Evolutionary conservation across 2,888 invertebrate species (phyloP).

Genomic region (Conops quadrifasciatus): DNA sequence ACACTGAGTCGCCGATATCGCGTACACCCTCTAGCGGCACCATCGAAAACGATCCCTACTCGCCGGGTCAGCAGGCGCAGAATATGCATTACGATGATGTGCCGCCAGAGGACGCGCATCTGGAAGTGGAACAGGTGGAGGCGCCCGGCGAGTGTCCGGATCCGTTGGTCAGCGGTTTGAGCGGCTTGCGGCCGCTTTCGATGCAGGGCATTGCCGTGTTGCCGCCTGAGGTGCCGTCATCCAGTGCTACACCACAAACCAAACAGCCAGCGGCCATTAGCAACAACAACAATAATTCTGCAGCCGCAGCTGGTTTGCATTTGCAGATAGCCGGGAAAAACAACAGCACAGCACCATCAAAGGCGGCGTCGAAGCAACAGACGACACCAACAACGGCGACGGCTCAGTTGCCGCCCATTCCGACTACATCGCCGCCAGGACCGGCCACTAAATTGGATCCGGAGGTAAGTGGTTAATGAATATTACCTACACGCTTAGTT

Average conservation of each 20-base stretch:
- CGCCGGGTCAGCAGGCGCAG: conserved; percentile 67
- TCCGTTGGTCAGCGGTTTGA: conserved; percentile 77
- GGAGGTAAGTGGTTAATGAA: conserved; percentile 66
- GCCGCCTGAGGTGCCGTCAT: conserved; percentile 66
- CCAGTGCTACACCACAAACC: conserved; percentile 35
- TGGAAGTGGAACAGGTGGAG: conserved; percentile 68
- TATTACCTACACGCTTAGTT: too few relatives aligned
- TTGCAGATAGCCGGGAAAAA: conserved; percentile 49
- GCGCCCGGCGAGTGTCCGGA: conserved; percentile 83
- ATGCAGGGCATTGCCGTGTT: conserved; percentile 68
- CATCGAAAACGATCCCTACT: conserved; percentile 63
- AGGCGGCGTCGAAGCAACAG: conserved; percentile 63
- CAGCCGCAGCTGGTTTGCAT: conserved; percentile 42
- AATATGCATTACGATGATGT: conserved; percentile 64
- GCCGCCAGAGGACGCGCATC: background rate
- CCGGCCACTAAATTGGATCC: conserved; percentile 67
- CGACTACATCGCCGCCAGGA: conserved; percentile 59
- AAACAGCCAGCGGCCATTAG: conserved; percentile 33
- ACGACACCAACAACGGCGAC: conserved; percentile 65
- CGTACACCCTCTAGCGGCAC: conserved; percentile 67
- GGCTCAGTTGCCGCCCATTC: conserved; percentile 64
- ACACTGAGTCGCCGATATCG: conserved; percentile 67
- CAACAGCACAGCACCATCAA: conserved; percentile 55
- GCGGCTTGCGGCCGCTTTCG: conserved; percentile 81
- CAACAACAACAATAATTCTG: conserved; percentile 44